Evolutionary conservation across 1,140 invertebrate species (phyloP).

Genomic region (Oscheius sp.): DNA sequence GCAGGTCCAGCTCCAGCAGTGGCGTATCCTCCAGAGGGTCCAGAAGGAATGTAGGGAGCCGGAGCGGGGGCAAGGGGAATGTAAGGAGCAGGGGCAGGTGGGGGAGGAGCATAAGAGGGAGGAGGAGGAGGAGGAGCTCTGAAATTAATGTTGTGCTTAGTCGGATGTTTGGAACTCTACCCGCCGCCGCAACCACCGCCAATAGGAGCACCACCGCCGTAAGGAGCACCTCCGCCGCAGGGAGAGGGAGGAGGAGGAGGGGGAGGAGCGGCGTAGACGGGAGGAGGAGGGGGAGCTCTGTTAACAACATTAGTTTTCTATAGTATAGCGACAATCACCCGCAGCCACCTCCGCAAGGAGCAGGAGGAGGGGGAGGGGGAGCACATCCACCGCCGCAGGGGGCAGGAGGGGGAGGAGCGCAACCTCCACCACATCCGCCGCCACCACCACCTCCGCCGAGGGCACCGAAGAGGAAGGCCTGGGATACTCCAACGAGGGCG

Average conservation of each 20-base stretch:
- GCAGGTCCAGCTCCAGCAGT: too few relatives aligned
- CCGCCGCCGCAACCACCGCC: neutral
- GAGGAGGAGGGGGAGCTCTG: neutral
- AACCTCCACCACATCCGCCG: neutral
- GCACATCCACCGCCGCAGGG: neutral
- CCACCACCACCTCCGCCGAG: neutral
- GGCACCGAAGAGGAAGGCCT: slow-evolving; percentile 8
- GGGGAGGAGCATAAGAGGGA: neutral
- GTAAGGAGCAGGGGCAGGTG: neutral
- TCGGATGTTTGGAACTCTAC: neutral
- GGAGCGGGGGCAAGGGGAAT: too few relatives aligned
- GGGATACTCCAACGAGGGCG: neutral
- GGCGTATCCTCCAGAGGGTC: neutral
- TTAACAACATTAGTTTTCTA: neutral
- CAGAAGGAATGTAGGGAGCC: too few relatives aligned
- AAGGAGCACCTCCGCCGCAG: too few relatives aligned
- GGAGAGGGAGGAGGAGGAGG: neutral
- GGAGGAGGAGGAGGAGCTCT: neutral
- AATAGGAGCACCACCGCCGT: too few relatives aligned
- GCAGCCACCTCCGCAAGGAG: too few relatives aligned
- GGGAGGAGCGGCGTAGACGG: too few relatives aligned
- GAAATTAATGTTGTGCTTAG: neutral
- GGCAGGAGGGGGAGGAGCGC: too few relatives aligned
- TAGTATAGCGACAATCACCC: neutral
- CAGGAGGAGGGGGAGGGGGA: too few relatives aligned